phyloP scores from a whole-genome alignment of 2,888 invertebrate genomes.

The Xanthorhoe spadicearia region DNA sequence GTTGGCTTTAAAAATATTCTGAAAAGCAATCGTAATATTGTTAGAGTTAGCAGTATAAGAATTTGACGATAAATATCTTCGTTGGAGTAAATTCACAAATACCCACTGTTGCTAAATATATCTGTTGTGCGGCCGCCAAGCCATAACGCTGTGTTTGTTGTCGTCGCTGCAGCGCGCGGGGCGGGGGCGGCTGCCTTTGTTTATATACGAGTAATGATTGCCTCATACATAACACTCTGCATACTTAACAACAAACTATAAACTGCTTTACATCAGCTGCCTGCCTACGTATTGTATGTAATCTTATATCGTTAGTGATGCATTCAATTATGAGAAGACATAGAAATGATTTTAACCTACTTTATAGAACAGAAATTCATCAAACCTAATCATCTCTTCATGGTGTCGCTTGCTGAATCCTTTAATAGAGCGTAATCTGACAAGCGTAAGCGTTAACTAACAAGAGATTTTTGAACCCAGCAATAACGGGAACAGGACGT shows the following conservation, averaged over 20 bases:
- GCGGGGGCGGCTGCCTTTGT: slow-evolving; percentile 13
- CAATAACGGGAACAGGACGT: too few relatives aligned
- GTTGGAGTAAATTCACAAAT: slow-evolving; percentile 5
- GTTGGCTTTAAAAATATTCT: too few relatives aligned
- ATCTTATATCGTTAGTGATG: background rate
- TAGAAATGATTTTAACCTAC: too few relatives aligned
- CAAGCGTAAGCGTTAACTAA: too few relatives aligned
- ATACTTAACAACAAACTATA: slow-evolving; percentile 3
- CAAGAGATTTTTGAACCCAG: too few relatives aligned
- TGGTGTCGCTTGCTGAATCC: too few relatives aligned
- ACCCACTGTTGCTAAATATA: slow-evolving; percentile 17
- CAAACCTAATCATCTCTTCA: too few relatives aligned
- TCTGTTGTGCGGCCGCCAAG: slow-evolving; percentile 23
- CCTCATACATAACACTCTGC: background rate
- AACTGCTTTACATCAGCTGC: slow-evolving; percentile 1
- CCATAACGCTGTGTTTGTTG: slow-evolving; percentile 20
- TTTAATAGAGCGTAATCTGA: too few relatives aligned
- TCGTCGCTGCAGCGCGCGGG: slow-evolving; percentile 7
- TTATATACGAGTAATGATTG: slow-evolving; percentile 15
- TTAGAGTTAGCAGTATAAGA: background rate
- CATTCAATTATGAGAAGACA: too few relatives aligned
- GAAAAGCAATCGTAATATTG: too few relatives aligned
- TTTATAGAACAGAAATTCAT: too few relatives aligned
- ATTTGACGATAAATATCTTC: background rate
- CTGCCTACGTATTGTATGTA: background rate